Evolutionary conservation across 2,113 vertebrate species (phyloP).

Genomic region (Larimichthys polyactis): DNA sequence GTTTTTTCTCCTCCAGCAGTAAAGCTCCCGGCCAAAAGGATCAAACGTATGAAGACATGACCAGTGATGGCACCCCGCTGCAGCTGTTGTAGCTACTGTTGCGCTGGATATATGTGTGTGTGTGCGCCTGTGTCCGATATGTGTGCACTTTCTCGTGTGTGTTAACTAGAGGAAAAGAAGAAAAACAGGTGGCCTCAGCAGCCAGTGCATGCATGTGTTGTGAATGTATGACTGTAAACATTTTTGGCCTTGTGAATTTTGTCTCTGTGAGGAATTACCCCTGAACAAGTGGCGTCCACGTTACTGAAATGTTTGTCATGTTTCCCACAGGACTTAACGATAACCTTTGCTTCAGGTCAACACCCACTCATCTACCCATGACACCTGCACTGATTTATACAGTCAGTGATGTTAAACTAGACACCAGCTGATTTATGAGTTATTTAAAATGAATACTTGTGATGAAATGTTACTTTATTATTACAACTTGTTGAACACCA

Average conservation of each 20-base stretch:
- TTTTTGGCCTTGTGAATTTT: slow-evolving; percentile 25
- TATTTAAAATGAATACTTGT: not conserved
- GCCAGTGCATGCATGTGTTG: slow-evolving; percentile 28
- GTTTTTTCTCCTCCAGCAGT: slow-evolving; percentile 77
- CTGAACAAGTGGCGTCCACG: slow-evolving; percentile 47
- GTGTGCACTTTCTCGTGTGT: slow-evolving; percentile 16
- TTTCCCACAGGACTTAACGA: slow-evolving; percentile 60
- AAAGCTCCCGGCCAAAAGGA: slow-evolving; percentile 75
- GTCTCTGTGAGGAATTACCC: not conserved
- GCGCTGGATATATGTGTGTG: slow-evolving; percentile 47
- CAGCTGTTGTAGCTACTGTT: slow-evolving; percentile 75
- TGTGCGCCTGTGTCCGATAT: slow-evolving; percentile 15
- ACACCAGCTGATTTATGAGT: not conserved
- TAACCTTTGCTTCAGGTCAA: not conserved
- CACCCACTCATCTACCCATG: not conserved
- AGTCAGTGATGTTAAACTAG: not conserved
- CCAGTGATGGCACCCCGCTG: slow-evolving; percentile 72
- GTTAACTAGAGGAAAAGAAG: slow-evolving; percentile 3
- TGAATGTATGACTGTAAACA: slow-evolving; percentile 48
- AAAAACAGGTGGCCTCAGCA: slow-evolving; percentile 63
- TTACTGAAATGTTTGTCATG: slow-evolving; percentile 52
- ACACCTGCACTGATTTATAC: not conserved
- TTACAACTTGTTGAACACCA: too few relatives aligned
- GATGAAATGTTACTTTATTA: too few relatives aligned
- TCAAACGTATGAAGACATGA: slow-evolving; percentile 82